Base-by-base conservation (phyloP, 1,140 invertebrate species). In the Platyura marginata region DNA sequence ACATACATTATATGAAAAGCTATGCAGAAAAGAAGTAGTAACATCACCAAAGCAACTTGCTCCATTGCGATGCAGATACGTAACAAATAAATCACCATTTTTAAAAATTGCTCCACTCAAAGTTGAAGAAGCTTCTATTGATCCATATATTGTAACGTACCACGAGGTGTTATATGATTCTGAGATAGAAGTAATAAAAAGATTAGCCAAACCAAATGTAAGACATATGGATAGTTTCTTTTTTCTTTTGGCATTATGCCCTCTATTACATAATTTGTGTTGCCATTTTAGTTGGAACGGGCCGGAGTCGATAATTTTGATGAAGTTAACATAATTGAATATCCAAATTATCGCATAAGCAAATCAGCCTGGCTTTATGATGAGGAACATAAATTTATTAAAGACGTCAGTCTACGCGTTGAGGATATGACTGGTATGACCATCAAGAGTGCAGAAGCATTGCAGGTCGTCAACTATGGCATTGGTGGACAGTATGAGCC, bases 401-500 rank as follows among this genome's bases (percentile, higher is more conserved):
- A 67, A 8, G 72, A 69, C 38, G 74, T 97, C 29, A 81, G 84
- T 23, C 69, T 68, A 48, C 68, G 84, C 35, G 77, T 85, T 0
- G 72, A 71, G 10, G 75, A 81, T 53, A 77, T 95, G 66, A 91
- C 88, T 23, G 82, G 81, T 3, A 64, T 98, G 43, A 77, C 75
- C 38, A 75, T 92, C 65, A 65, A 69, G 4, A 88, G 90, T 0
- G 90, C 92, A 0, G 94, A 98, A 64, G 92, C 93, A 59, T 67
- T 95, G 40, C 87, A 98, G 67, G 89, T 97, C 38, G 90, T 92
- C 43, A 98, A 98, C 66, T 98, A 98, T 65, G 95, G 94, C 18
- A 89, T 98, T 50, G 94, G 93, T 15, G 95, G 94, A 1, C 94
- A 98, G 64, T 98, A 98, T 62, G 92, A 96, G 54, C 93, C 94